Percentiles rank a stretch among this genome's conserved stretches.
Evolutionary conservation across 2,888 invertebrate species (phyloP).

Genomic region (Diarsia dahlii): DNA sequence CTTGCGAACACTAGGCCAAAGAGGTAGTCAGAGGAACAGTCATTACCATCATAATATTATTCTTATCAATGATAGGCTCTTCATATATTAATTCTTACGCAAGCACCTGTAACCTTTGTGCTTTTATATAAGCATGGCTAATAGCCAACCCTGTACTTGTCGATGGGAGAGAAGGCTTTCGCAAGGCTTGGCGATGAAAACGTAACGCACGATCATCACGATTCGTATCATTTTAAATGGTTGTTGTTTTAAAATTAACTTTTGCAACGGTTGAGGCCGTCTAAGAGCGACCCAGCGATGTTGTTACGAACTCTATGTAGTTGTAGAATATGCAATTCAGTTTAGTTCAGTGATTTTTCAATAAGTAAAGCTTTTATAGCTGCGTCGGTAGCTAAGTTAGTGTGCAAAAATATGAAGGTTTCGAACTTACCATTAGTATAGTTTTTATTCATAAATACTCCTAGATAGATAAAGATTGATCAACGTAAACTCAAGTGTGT

Average conservation of each 20-base stretch:
- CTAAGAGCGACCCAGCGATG: conserved; percentile 44
- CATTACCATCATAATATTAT: conserved; percentile 31
- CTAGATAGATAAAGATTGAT: neutral
- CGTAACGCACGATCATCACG: conserved; percentile 71
- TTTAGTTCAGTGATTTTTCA: conserved; percentile 27
- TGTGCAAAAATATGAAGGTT: neutral
- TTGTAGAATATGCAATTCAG: conserved; percentile 37
- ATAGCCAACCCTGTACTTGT: conserved; percentile 43
- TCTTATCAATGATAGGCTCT: conserved; percentile 19
- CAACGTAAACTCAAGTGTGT: neutral
- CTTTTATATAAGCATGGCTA: conserved; percentile 35
- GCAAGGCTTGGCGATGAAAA: conserved; percentile 61
- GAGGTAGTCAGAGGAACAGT: neutral
- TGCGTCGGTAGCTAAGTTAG: conserved; percentile 6
- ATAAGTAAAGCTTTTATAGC: conserved; percentile 13
- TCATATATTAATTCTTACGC: conserved; percentile 8
- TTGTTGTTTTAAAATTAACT: conserved; percentile 62
- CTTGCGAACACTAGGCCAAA: no score
- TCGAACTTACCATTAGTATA: neutral
- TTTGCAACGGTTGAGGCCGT: conserved; percentile 54
- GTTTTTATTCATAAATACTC: neutral
- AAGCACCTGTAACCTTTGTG: conserved; percentile 28
- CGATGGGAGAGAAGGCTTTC: conserved; percentile 55
- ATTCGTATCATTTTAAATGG: conserved; percentile 65
- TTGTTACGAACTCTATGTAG: conserved; percentile 45